These are phyloP conservation scores for Umimayanthus kanabou DNA, from an alignment of 92 coral and sea anemone species.

Conservation along the genomic window DNA sequence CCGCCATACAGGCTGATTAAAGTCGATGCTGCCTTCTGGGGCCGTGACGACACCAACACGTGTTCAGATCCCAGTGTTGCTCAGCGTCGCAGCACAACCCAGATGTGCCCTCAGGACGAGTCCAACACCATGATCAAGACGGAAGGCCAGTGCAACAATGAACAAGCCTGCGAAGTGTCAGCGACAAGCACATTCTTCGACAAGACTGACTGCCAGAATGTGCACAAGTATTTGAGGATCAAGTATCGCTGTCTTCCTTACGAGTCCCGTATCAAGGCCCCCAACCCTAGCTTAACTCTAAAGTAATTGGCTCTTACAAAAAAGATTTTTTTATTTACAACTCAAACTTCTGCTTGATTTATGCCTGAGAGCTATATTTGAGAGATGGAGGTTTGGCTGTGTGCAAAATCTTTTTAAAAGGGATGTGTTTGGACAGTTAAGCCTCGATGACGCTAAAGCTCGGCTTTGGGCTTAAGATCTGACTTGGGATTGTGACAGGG, in stretches of 20 bases:
- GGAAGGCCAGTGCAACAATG: constrained; percentile 83
- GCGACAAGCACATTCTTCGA: constrained; percentile 85
- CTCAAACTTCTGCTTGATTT: neutral
- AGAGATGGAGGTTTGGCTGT: neutral
- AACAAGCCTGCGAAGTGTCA: constrained; percentile 84
- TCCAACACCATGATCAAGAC: constrained; percentile 81
- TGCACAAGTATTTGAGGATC: constrained; percentile 77
- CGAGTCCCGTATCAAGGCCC: constrained; percentile 91
- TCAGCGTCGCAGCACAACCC: constrained; percentile 76
- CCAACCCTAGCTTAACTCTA: constrained; percentile 36
- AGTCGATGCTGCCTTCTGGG: constrained; percentile 86
- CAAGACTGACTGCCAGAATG: constrained; percentile 84
- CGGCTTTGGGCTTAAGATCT: neutral
- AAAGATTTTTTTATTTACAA: neutral
- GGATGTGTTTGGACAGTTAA: neutral
- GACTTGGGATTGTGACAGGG: neutral
- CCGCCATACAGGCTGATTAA: constrained; percentile 79
- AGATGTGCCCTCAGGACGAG: constrained; percentile 89
- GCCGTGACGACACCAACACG: constrained; percentile 79
- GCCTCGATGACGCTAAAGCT: neutral
- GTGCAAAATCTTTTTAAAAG: neutral
- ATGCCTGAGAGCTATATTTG: neutral
- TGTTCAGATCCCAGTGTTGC: constrained; percentile 79
- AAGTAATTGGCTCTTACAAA: neutral
- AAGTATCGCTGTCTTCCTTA: constrained; percentile 82